Base-by-base conservation (phyloP, 2,888 invertebrate genomes). In the Temnothorax ravouxi region DNA sequence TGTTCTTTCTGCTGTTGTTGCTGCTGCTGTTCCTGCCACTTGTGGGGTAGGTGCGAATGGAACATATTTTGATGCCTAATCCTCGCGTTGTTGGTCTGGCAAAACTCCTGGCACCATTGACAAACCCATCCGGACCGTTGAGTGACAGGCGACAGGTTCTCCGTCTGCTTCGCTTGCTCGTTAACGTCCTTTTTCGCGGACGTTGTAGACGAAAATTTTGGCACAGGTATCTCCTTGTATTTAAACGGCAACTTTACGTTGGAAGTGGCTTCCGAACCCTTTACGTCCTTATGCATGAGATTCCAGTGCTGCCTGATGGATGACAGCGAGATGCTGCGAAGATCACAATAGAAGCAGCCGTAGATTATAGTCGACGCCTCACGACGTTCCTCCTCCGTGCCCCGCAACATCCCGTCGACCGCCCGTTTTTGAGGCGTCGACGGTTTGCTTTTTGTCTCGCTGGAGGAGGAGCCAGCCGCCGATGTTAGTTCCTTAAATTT, bases 61-160 rank as follows among this genome's bases (percentile, higher is more conserved):
- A 92, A 93, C 88, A 93, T 90, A 0, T 92, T 90, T 38, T 95
- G 95, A 88, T 95, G 95, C 0, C 89, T 87, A 3, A 94, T 92
- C 18, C 94, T 92, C n/a, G 93, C 93, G 0, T 87, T 88, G 11
- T 94, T 91, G 3, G 92, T 90, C 0, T 93, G 91, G 76, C 94
- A 95, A 2, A 93, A 89, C 67, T 94, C 94, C 9, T 93, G 84
- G 87, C 95, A 93, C 94, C 93, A 91, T 79, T 93, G 89, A 79
- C 94, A 92, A 50, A 93, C 76, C 93, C 94, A 94, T 18, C 89
- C 90, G 5, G 91, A 91, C 3, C 72, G 79, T 6, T 64, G 77
- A 76, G 25, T 8, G 13, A 66, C 25, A 21, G 66, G 21, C 34
- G 25, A 59, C 34, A 4, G 13, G 1, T 25, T 77, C 0, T 67